Evolutionary conservation across 1,140 invertebrate species (phyloP), one percentile per base, ranked within the genome.

Genomic region (Dreissena polymorpha): DNA sequence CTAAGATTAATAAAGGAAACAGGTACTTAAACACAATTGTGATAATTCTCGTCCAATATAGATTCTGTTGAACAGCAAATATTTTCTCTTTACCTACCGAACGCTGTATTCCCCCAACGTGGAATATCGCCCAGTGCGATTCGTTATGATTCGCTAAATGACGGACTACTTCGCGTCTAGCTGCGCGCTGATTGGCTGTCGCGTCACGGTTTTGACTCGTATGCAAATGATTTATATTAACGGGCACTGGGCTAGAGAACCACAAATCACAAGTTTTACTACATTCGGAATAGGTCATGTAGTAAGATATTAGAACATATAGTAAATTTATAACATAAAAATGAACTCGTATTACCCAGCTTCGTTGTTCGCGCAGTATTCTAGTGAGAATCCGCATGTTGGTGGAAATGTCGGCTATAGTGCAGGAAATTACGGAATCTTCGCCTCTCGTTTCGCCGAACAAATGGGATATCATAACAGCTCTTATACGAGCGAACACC

Each of bases 301-400:
- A 88, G 87, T 85, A 80, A 85, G 86, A 88, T 87, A 88, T 88
- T 84, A 77, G 77, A 86, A 76, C 64, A 71, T 84, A 88, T 87
- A 84, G 79, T 81, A 83, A 87, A 86, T 83, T 87, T 88, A 89
- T 87, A 88, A 77, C 63, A 81, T 78, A 86, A 89, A 89, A 88
- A 90, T 90, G 89, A 90, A 90, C 86, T 90, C 89, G 29, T 90
- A 90, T 76, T 90, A 89, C 85, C 82, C 89, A 64, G 85, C 89
- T 6, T 88, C 89, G 82, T 87, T 90, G 87, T 89, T 90, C 78
- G 87, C 89, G 53, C 88, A 89, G 85, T 90, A 90, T 88, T 88
- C 89, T 50, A 80, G 87, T 55, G 89, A 90, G 68, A 87, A 86
- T 74, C 85, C 83, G 72, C 86, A 89, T 82, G 86, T 86, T 75